A percentile compares a stretch with the other conserved stretches of the same genome.
Conservation (phyloP, 2,113 vertebrate species). For the Baryphthengus martii region DNA sequence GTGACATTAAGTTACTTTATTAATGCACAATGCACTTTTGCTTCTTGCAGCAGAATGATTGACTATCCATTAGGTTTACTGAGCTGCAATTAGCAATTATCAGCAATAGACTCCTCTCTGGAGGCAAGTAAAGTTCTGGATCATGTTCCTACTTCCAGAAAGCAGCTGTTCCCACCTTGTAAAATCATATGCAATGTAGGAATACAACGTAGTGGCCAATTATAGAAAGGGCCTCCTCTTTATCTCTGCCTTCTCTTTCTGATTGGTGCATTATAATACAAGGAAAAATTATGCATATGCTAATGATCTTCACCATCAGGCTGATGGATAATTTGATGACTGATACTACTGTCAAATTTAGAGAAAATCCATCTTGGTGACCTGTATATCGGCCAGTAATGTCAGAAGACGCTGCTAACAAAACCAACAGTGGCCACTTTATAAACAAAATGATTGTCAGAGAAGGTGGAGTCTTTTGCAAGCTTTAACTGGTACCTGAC, state of each 20-base stretch:
- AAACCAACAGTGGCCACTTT: background rate
- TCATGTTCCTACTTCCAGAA: background rate
- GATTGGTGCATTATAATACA: background rate
- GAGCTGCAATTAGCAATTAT: background rate
- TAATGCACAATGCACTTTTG: background rate
- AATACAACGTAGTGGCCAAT: background rate
- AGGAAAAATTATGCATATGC: background rate
- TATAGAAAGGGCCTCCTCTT: background rate
- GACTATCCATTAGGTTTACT: background rate
- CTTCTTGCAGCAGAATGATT: background rate
- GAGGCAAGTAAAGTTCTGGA: background rate
- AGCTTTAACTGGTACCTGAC: background rate
- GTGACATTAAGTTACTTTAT: constrained; percentile 31
- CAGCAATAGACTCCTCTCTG: background rate
- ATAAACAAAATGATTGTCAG: background rate
- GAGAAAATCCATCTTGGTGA: background rate
- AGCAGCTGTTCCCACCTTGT: background rate
- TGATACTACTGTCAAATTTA: background rate
- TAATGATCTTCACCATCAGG: background rate
- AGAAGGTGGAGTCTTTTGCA: background rate
- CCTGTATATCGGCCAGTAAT: background rate
- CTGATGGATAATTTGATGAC: background rate
- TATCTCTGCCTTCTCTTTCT: background rate
- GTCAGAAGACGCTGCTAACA: background rate
- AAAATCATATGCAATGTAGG: background rate